phyloP scores from a whole-genome alignment of 2,113 vertebrate genomes.

The Rhinopomastus cyanomelas region DNA sequence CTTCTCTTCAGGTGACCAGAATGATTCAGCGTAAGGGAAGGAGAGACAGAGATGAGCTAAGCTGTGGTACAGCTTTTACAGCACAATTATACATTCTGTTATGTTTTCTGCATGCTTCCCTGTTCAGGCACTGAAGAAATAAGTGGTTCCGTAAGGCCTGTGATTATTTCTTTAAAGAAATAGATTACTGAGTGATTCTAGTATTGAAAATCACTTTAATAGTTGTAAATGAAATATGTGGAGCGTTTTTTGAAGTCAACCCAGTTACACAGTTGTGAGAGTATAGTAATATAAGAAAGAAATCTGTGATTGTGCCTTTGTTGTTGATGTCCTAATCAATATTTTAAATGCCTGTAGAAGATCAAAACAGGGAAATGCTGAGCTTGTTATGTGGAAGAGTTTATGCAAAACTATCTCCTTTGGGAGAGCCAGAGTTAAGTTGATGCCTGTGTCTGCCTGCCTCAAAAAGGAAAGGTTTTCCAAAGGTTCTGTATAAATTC shows the following conservation, averaged over 20 bases:
- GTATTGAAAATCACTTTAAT: background rate
- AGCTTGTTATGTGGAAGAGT: constrained; percentile 13
- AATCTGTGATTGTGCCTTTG: background rate
- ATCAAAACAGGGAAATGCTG: constrained; percentile 31
- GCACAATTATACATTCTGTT: background rate
- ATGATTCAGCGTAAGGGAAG: background rate
- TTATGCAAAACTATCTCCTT: constrained; percentile 14
- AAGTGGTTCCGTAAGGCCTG: background rate
- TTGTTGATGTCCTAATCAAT: constrained; percentile 20
- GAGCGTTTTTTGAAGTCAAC: background rate
- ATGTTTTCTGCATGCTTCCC: background rate
- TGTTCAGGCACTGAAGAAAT: background rate
- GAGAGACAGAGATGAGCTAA: background rate
- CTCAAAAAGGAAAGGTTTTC: background rate
- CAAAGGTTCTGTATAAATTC: background rate
- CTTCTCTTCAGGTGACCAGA: background rate
- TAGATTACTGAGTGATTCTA: background rate
- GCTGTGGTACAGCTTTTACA: background rate
- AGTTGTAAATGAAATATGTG: background rate
- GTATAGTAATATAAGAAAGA: background rate
- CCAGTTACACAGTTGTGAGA: background rate
- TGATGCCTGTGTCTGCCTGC: background rate
- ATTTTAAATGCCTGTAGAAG: constrained; percentile 14
- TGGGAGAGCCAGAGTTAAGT: background rate
- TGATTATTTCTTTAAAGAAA: background rate